Conservation (phyloP, 2,888 invertebrate species). For the Ptilodon capucinus region DNA sequence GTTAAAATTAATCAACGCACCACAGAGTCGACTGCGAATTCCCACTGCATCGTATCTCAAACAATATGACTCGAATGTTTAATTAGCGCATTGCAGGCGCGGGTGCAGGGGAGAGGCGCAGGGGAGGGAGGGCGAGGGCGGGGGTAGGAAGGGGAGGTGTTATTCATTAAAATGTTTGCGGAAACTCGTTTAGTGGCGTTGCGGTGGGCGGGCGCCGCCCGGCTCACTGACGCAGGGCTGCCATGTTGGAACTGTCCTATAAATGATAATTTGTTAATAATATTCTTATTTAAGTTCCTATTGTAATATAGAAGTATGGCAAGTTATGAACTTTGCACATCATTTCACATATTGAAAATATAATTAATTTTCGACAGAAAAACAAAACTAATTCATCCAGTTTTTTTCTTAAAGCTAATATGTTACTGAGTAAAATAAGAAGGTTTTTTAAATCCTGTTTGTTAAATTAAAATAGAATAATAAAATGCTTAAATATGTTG, state of each 20-base stretch:
- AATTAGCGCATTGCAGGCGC: constrained; percentile 77
- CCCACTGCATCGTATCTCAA: constrained; percentile 67
- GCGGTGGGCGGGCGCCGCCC: constrained; percentile 65
- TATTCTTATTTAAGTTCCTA: not conserved
- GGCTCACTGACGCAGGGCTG: constrained; percentile 45
- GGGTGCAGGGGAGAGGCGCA: constrained; percentile 26
- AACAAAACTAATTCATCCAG: too few species aligned
- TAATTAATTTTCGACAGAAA: too few species aligned
- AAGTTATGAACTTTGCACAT: too few species aligned
- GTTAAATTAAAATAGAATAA: too few species aligned
- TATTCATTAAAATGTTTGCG: constrained; percentile 83
- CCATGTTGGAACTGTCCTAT: constrained; percentile 7
- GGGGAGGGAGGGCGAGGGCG: constrained; percentile 22
- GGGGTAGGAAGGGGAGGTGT: constrained; percentile 65
- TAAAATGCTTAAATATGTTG: too few species aligned
- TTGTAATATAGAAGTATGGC: too few species aligned
- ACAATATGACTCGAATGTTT: constrained; percentile 81
- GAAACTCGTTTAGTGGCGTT: constrained; percentile 80
- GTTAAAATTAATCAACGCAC: constrained; percentile 1
- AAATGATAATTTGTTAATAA: not conserved
- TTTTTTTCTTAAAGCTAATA: too few species aligned
- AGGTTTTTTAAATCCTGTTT: too few species aligned
- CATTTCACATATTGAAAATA: too few species aligned
- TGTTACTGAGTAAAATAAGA: too few species aligned
- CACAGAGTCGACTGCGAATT: constrained; percentile 52